Base-by-base conservation (phyloP, 2,888 invertebrate species). In the Platerodrilus igneus region DNA sequence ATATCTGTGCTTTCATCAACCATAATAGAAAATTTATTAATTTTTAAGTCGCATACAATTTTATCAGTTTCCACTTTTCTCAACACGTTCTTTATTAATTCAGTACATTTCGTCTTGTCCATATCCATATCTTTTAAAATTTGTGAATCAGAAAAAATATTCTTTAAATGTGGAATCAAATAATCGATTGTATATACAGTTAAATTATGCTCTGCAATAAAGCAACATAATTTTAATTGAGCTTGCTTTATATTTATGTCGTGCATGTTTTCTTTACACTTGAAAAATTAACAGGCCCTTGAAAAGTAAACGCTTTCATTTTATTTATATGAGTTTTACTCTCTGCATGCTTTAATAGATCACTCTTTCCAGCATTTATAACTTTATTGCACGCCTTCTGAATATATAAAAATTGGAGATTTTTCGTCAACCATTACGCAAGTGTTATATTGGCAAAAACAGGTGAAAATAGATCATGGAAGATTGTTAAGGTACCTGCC, bases 151-250 rank as follows among this genome's bases (percentile, higher is more conserved):
- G 38, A 20, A 29, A 48, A 36, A 26, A 16, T 17, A 9, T 28
- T 13, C 46, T 50, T 43, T 14, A 50, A 22, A 3, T 48, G 4
- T 10, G 40, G 37, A n/a, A 46, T 21, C 17, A 50, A 38, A 16
- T 50, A 48, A 20, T 50, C 45, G 2, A 42, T 33, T 6, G 35
- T 15, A 5, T 23, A 31, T 18, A 49, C 32, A 3, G 45, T 46
- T 7, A 52, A 30, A 34, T 53, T 52, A 31, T 53, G 52, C 18
- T 51, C 44, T 10, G 51, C 49, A 37, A 52, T 45, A 33, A 50
- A 47, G 20, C 30, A 30, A 41, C 33, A 28, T 22, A 50, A 32
- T 19, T 36, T 39, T 7, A 52, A 23, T 37, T 52, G 45, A 11
- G 40, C 37, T 6, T 8, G 35, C 41, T 47, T 43, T 20, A 41